Evolutionary conservation across 2,888 invertebrate species (phyloP).

Genomic region (Rhaphigaster nebulosa): DNA sequence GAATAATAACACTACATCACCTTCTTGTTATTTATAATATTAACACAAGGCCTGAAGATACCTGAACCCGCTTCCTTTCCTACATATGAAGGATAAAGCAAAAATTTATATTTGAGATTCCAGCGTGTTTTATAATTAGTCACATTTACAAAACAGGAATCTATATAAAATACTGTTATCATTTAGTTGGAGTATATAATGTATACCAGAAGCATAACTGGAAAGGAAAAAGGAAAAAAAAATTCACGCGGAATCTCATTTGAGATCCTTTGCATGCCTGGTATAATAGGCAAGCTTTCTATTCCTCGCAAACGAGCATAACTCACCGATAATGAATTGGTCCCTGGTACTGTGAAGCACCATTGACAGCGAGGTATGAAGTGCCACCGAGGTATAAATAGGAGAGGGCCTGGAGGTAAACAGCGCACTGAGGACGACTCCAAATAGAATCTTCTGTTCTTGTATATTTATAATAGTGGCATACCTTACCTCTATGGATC

Average conservation of each 20-base stretch:
- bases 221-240: too few species aligned
- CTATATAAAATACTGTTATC: background rate
- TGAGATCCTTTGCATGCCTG: background rate
- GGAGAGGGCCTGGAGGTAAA: slow-evolving; percentile 30
- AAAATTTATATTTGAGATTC: too few species aligned
- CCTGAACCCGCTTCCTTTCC: too few species aligned
- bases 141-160: background rate
- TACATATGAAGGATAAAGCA: too few species aligned
- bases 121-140: background rate
- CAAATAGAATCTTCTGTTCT: slow-evolving; percentile 16
- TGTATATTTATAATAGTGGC: background rate
- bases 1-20: too few species aligned
- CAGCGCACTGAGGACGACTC: slow-evolving; percentile 1
- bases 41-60: too few species aligned
- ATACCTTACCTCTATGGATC: background rate
- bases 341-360: background rate
- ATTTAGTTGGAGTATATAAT: background rate
- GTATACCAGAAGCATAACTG: background rate
- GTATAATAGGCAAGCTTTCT: background rate
- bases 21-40: too few species aligned
- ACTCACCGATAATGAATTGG: slow-evolving; percentile 3
- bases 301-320: slow-evolving; percentile 5
- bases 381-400: slow-evolving; percentile 26
- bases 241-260: background rate
- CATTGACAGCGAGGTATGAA: slow-evolving; percentile 34